Percentiles rank a stretch among this genome's conserved stretches.
phyloP scores from a whole-genome alignment of 1,140 invertebrate species.

The Gryllus bimaculatus region DNA sequence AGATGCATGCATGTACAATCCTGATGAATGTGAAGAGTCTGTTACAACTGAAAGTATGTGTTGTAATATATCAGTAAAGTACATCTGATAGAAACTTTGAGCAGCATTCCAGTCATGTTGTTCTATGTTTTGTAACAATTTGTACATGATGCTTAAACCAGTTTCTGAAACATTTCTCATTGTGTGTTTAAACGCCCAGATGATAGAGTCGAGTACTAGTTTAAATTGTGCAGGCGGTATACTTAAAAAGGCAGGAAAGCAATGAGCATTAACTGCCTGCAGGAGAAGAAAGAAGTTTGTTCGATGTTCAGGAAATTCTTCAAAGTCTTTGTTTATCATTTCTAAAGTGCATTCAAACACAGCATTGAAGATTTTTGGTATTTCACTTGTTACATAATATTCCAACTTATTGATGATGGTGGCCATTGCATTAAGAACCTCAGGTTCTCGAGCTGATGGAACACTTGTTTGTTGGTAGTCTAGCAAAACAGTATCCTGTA shows the following conservation, averaged over 20 bases:
- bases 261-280: slow-evolving; percentile 86
- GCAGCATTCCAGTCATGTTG: slow-evolving; percentile 70
- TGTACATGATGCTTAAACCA: slow-evolving; percentile 60
- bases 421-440: slow-evolving; percentile 95
- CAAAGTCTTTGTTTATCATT: slow-evolving; percentile 99
- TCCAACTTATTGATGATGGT: slow-evolving; percentile 93
- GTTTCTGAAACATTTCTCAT: slow-evolving; percentile 99
- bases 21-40: slow-evolving; percentile 94
- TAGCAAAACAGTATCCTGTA: slow-evolving; percentile 90
- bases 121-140: slow-evolving; percentile 84
- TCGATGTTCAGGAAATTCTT: slow-evolving; percentile 97
- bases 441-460: slow-evolving; percentile 90
- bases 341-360: slow-evolving; percentile 98
- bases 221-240: slow-evolving; percentile 96
- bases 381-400: slow-evolving; percentile 82
- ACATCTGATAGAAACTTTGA: slow-evolving; percentile 97
- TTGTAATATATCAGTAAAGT: slow-evolving; percentile 95
- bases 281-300: slow-evolving; percentile 95
- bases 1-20: slow-evolving; percentile 88
- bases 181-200: slow-evolving; percentile 99
- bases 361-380: slow-evolving; percentile 97
- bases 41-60: slow-evolving; percentile 97
- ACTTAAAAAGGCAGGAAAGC: slow-evolving; percentile 88
- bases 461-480: slow-evolving; percentile 95
- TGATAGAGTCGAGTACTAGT: slow-evolving; percentile 94